Base-by-base conservation (phyloP, 2,888 invertebrate genomes). In the Pandemis corylana region DNA sequence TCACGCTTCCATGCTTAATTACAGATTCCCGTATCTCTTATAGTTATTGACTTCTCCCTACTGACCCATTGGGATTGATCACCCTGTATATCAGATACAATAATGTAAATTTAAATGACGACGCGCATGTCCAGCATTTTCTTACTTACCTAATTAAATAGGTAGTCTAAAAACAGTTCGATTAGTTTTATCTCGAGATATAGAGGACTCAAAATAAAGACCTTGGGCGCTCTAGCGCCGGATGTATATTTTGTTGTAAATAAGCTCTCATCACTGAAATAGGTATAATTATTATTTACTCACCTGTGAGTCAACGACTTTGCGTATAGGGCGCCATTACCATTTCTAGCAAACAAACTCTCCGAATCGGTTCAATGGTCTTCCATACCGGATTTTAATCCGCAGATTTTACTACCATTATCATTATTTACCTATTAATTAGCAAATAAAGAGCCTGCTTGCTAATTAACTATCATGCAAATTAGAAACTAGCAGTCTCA, bases 371-470 rank as follows among this genome's bases (percentile, higher is more conserved):
- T 73, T 73, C 68, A 68, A 63, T 56, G 64, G 63, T 59, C 64
- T 53, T 64, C 49, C 56, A 73, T 49, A 73, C 73, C 68, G 64
- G 68, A 59, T 68, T 72, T 68, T 36, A 56, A 69, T 56, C 44
- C n/a, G 41, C 28, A 46, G 49, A 49, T 46, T 65, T 28, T 65
- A 65, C 36, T 36, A 41, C 62, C 9, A 41, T 62, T 41, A 41
- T 41, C 20, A 49, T 36, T 64, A 68, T 73, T 73, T 69, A 64
- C 41, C 59, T 59, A 73, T 49, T 59, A 59, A 68, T 73, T 69
- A 65, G 56, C 73, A 68, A 65, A 59, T 59, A 28, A 68, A 53
- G n/a, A 64, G 64, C 63, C 46, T 2, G 73, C 68, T 68, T 64
- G 46, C 10, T n/a, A 42, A 49, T 7, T 46, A 15, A 41, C 13